Evolutionary conservation across 1,140 invertebrate species (phyloP), one percentile per base, ranked within the genome.

Genomic region (Heliconius melpomene): DNA sequence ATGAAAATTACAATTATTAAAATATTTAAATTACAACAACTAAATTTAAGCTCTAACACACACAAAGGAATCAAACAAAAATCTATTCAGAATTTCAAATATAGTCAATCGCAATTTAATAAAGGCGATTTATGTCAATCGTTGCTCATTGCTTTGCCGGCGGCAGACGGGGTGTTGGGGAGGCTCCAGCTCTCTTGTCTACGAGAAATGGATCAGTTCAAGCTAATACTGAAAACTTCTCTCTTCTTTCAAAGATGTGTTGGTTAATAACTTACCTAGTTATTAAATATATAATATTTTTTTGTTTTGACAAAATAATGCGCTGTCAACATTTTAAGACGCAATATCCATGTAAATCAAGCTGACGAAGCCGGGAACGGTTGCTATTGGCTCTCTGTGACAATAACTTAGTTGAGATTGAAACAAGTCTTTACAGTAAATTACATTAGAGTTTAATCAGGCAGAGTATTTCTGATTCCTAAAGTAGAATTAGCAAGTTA

Each of bases 101-200:
- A 54, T 75, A 80, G 79, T 76, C 79, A 80, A 80, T 80, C 52
- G 79, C 79, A 80, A 77, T 80, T 80, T 71, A 77, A 80, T 80
- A 80, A 80, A 80, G 54, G 73, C 75, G 79, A 80, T 80, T 80
- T 80, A 57, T 74, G 75, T 80, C 79, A 80, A 52, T 57, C 79
- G 74, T 80, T 60, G 74, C 71, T 80, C 79, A 80, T 74, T 66
- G 75, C 75, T 77, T 70, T 74, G 52, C 71, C 70, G 79, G 74
- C 71, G 73, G 20, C 60, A 23, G 75, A 80, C 79, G 79, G 75
- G 50, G 75, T 66, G 73, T 80, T 77, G 79, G 79, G 74, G 75
- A 75, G 9, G 74, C 46, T 76, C 75, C 79, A 80, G 23, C 52
- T 54, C 66, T 46, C 75, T 77, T 78, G 76, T 77, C 76, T 81